A percentile compares a stretch with the other conserved stretches of the same genome.
Conservation (phyloP, 2,888 invertebrate genomes). For the Gonocerus acuteangulatus region DNA sequence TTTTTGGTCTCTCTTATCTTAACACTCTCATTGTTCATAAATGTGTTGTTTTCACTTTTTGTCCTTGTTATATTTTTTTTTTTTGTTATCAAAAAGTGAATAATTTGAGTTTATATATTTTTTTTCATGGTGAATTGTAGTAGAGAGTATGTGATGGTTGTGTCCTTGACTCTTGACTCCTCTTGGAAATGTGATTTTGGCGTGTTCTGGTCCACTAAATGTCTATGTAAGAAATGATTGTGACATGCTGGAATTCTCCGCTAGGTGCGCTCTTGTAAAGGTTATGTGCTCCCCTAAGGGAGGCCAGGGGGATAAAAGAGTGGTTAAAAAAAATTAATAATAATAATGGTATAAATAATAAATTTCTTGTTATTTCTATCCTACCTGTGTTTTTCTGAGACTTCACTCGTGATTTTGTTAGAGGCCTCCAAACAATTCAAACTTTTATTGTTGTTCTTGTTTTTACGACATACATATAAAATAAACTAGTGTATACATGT, state of each 20-base stretch:
- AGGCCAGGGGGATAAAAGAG: too few species aligned
- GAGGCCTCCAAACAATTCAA: slow-evolving; percentile 9
- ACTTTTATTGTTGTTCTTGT: not conserved
- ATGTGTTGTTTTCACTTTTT: not conserved
- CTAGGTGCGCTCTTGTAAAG: too few species aligned
- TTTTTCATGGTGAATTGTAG: not conserved
- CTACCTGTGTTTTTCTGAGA: slow-evolving; percentile 12
- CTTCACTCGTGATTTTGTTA: slow-evolving; percentile 13
- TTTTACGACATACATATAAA: too few species aligned
- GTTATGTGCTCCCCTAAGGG: too few species aligned
- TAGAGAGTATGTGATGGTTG: not conserved
- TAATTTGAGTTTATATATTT: not conserved
- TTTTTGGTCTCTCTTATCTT: not conserved
- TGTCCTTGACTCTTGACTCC: not conserved
- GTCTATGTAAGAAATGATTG: not conserved
- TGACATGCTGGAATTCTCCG: too few species aligned
- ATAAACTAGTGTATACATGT: slow-evolving; percentile 11
- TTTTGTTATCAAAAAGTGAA: too few species aligned
- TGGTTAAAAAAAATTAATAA: too few species aligned
- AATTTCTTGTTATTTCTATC: not conserved
- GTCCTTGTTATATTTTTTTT: too few species aligned
- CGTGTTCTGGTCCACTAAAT: not conserved
- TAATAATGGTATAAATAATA: too few species aligned
- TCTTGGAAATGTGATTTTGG: not conserved
- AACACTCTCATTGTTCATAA: not conserved